Conservation (phyloP, 2,888 invertebrate genomes). For the Lycocerus yunnanus region DNA sequence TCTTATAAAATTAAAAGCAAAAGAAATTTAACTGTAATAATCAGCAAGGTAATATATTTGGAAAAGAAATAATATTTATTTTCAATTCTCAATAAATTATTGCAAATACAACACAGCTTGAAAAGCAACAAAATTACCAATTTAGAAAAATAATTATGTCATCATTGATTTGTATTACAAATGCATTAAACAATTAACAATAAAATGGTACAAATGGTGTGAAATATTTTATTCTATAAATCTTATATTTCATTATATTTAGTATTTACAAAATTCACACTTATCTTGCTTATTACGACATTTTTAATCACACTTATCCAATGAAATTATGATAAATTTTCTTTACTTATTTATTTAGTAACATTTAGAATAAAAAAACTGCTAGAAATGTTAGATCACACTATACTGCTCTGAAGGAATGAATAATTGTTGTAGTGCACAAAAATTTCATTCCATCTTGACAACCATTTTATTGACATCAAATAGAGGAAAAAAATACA, state of each 20-base stretch:
- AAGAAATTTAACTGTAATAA: not conserved
- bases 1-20: not conserved
- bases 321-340: conserved; percentile 20
- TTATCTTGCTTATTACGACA: conserved; percentile 43
- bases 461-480: not conserved
- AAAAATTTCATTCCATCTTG: not conserved
- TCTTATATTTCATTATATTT: conserved; percentile 49
- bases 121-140: not conserved
- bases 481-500: not conserved
- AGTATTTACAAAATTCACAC: conserved; percentile 54
- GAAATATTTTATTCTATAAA: conserved; percentile 49
- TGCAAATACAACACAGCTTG: not conserved
- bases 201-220: conserved; percentile 8
- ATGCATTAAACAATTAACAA: not conserved
- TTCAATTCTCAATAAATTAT: not conserved
- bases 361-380: conserved; percentile 23
- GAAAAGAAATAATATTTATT: not conserved
- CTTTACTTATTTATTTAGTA: conserved; percentile 17
- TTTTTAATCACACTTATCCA: conserved; percentile 37
- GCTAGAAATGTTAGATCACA: conserved; percentile 7
- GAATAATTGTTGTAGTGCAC: not conserved
- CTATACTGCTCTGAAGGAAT: not conserved
- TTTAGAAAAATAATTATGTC: not conserved
- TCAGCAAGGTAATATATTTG: not conserved
- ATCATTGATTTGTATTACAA: not conserved